phyloP scores from a whole-genome alignment of 2,797 vertebrate species.

The Hafferia zeledoni region DNA sequence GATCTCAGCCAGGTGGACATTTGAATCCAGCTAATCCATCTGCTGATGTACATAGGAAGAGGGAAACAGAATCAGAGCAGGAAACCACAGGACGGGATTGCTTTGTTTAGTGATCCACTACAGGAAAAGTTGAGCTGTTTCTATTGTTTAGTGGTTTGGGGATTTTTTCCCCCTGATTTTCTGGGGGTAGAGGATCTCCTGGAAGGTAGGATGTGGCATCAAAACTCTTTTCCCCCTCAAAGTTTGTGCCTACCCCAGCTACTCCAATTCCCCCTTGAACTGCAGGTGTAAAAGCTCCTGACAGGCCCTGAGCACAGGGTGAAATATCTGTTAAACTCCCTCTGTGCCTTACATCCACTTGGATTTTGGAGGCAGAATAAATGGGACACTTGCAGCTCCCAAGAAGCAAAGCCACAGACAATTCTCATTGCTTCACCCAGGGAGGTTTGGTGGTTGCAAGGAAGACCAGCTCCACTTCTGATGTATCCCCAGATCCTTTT shows the following conservation, averaged over 20 bases:
- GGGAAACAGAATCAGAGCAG: background rate
- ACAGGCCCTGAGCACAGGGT: background rate
- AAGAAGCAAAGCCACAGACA: background rate
- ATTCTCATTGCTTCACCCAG: rapidly evolving
- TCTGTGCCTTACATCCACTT: background rate
- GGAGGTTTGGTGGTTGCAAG: background rate
- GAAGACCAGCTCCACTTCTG: background rate
- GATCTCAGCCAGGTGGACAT: background rate
- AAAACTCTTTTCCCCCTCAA: background rate
- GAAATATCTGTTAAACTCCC: background rate
- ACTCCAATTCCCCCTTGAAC: background rate
- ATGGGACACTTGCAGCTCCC: background rate
- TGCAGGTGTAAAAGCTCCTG: background rate
- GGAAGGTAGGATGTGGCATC: background rate
- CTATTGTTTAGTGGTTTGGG: background rate
- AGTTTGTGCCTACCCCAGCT: background rate
- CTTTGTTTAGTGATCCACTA: background rate
- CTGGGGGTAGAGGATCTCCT: rapidly evolving
- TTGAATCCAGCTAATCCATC: background rate
- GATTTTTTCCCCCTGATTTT: background rate
- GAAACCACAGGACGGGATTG: background rate
- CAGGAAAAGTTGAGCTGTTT: background rate
- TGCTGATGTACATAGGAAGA: background rate
- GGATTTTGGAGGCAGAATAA: background rate
- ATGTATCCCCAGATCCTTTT: background rate